Conservation (phyloP, 2,113 vertebrate genomes). For the Struthio camelus region DNA sequence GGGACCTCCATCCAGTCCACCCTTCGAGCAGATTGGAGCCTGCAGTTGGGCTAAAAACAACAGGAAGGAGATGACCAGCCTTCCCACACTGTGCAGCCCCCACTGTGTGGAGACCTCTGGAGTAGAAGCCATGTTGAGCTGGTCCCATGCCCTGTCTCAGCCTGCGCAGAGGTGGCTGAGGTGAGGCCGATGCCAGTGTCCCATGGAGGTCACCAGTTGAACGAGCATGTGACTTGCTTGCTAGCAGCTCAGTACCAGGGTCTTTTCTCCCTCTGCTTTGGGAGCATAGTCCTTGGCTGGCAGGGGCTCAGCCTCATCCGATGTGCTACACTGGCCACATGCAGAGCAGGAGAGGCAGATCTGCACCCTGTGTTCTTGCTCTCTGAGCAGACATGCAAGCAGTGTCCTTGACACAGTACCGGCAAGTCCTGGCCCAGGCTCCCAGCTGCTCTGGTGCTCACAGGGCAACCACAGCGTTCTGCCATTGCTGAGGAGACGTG, state of each 20-base stretch:
- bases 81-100: accelerated
- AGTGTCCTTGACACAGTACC: neutral
- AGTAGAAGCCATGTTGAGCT: accelerated
- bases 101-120: neutral
- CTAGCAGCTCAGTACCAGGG: neutral
- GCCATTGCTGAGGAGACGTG: neutral
- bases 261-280: neutral
- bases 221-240: accelerated
- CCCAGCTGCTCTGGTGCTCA: accelerated
- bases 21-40: neutral
- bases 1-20: too few relatives aligned
- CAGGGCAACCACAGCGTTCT: neutral
- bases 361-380: neutral
- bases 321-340: too few relatives aligned
- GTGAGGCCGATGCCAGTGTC: neutral
- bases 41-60: neutral
- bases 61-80: neutral
- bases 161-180: accelerated
- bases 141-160: neutral
- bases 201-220: accelerated
- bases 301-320: neutral
- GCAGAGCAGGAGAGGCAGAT: too few relatives aligned
- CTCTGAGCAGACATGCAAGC: neutral
- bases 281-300: neutral
- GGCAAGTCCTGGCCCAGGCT: too few relatives aligned